Evolutionary conservation across 2,113 vertebrate genomes (phyloP).

Genomic region (Ceuthmochares aereus): DNA sequence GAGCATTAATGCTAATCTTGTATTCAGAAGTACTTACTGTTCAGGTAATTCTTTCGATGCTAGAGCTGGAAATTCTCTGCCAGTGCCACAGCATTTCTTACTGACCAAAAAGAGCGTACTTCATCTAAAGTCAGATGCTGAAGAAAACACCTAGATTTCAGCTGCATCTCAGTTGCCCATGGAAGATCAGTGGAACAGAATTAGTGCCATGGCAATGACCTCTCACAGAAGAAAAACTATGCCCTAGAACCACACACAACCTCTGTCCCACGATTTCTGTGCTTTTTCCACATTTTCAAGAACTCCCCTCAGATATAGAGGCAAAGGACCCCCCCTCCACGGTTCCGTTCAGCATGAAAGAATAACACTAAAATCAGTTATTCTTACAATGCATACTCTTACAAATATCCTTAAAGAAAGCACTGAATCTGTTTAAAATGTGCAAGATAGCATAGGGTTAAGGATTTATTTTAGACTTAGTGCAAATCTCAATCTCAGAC

Average conservation of each 20-base stretch:
- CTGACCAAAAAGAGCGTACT: slow-evolving; percentile 8
- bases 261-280: not conserved
- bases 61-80: slow-evolving; percentile 42
- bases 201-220: not conserved
- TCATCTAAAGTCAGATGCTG: slow-evolving; percentile 62
- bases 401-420: not conserved
- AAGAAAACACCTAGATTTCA: slow-evolving; percentile 51
- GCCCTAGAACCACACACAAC: not conserved
- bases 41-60: slow-evolving; percentile 20
- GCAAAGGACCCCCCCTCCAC: not conserved
- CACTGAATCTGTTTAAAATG: not conserved
- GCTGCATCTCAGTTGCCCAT: not conserved
- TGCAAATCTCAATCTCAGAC: not conserved
- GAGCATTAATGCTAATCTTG: not conserved
- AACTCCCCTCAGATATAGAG: not conserved
- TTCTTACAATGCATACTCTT: not conserved
- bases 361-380: not conserved
- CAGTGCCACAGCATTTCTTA: slow-evolving; percentile 37
- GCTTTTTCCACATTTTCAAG: not conserved
- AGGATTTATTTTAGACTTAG: not conserved
- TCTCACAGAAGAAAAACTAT: not conserved
- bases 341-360: not conserved
- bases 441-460: not conserved
- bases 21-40: slow-evolving; percentile 3
- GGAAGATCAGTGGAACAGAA: not conserved